These are phyloP conservation scores for Orientallactaga sibirica DNA, from an alignment of 2,797 vertebrate species.

Conservation along the genomic window DNA sequence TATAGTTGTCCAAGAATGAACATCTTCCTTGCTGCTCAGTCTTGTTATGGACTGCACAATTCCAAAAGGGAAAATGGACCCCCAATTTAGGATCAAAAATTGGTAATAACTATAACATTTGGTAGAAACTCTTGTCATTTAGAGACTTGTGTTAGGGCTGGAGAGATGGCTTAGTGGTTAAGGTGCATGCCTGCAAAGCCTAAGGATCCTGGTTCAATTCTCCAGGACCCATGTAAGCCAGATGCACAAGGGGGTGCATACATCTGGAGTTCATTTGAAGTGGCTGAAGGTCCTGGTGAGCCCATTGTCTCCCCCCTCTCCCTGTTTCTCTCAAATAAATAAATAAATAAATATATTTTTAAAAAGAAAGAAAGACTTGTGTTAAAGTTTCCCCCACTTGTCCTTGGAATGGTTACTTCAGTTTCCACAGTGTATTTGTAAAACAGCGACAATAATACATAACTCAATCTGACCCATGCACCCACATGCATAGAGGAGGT, in stretches of 20 bases:
- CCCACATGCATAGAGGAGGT: neutral
- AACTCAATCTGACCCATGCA: neutral
- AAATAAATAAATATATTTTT: too few relatives aligned
- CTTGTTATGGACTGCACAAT: neutral
- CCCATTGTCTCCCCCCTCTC: too few relatives aligned
- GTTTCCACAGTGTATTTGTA: neutral
- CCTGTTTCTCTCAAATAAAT: too few relatives aligned
- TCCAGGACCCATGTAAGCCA: too few relatives aligned
- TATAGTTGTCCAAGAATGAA: neutral
- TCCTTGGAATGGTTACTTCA: neutral
- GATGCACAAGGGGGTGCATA: too few relatives aligned
- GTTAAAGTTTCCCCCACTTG: neutral
- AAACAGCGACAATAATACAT: neutral
- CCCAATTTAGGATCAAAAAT: neutral
- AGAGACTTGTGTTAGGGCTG: too few relatives aligned
- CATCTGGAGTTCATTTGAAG: too few relatives aligned
- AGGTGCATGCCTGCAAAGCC: too few relatives aligned
- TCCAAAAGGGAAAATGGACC: neutral
- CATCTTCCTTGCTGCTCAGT: neutral
- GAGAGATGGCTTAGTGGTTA: too few relatives aligned
- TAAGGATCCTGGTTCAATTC: too few relatives aligned
- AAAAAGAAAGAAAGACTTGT: neutral
- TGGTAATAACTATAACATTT: neutral
- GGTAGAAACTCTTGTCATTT: neutral
- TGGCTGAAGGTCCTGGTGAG: too few relatives aligned